These are phyloP conservation scores for Cyclina sinensis DNA, from an alignment of 1,140 invertebrate genomes.

Conservation along the genomic window DNA sequence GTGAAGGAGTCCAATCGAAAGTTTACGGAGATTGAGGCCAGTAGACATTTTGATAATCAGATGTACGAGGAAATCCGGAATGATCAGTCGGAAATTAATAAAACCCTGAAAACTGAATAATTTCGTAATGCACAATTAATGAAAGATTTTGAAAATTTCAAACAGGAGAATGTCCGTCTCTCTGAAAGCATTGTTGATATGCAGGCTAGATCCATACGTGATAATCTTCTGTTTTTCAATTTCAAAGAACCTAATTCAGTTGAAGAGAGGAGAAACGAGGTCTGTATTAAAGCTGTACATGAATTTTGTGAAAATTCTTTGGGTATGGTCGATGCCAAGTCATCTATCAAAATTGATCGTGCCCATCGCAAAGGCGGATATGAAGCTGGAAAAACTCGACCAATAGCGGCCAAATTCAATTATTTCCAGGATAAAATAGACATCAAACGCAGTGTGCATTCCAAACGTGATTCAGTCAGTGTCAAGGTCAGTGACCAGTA, in stretches of 20 bases:
- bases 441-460: background rate
- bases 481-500: background rate
- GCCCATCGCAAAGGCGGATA: background rate
- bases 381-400: background rate
- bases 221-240: background rate
- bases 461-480: no score
- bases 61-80: no score
- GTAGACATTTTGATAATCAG: no score
- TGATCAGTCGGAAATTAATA: no score
- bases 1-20: no score
- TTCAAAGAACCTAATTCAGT: background rate
- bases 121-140: no score
- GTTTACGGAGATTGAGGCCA: no score
- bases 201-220: background rate
- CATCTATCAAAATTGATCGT: background rate
- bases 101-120: no score
- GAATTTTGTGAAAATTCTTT: background rate
- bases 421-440: background rate
- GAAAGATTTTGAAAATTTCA: background rate
- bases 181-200: background rate
- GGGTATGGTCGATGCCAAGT: background rate
- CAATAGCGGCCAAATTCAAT: background rate
- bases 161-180: background rate
- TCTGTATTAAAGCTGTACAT: background rate
- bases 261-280: conserved; percentile 6